These are phyloP conservation scores for Sinentomon sp. DNA, from an alignment of 2,888 invertebrate species.

Conservation along the genomic window DNA sequence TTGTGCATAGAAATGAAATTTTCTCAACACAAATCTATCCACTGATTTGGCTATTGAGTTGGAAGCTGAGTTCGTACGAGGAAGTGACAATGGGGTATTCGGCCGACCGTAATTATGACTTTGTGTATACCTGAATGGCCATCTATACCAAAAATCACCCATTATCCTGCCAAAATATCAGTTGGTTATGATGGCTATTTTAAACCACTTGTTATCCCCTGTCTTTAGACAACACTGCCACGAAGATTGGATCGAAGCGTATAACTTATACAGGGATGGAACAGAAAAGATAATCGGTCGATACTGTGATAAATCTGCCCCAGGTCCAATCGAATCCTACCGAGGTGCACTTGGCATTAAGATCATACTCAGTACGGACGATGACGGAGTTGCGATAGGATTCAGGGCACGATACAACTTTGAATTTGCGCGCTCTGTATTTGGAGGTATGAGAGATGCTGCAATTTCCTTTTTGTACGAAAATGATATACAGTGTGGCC, in stretches of 20 bases:
- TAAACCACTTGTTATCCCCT: too few species aligned
- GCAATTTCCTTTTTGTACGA: not conserved
- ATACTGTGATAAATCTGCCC: constrained; percentile 70
- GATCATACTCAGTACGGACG: constrained; percentile 64
- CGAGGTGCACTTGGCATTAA: constrained; percentile 63
- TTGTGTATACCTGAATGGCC: too few species aligned
- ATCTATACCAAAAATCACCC: too few species aligned
- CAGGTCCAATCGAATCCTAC: constrained; percentile 82
- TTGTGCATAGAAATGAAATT: too few species aligned
- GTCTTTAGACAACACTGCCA: constrained; percentile 29
- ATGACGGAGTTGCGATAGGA: constrained; percentile 64
- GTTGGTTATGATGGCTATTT: too few species aligned
- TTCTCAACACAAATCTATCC: too few species aligned
- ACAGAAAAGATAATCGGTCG: constrained; percentile 60
- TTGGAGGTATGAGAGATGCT: constrained; percentile 32
- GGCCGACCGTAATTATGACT: too few species aligned
- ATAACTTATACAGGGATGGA: constrained; percentile 57
- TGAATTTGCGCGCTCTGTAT: constrained; percentile 59
- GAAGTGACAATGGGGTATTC: too few species aligned
- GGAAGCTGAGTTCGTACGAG: too few species aligned
- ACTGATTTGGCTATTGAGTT: too few species aligned
- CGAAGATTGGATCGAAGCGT: constrained; percentile 83
- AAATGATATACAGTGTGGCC: too few species aligned
- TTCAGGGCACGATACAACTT: constrained; percentile 90
- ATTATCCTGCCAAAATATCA: too few species aligned